A percentile compares a stretch with the other conserved stretches of the same genome.
Conservation (phyloP, 2,888 invertebrate genomes). For the Eupithecia subumbrata region DNA sequence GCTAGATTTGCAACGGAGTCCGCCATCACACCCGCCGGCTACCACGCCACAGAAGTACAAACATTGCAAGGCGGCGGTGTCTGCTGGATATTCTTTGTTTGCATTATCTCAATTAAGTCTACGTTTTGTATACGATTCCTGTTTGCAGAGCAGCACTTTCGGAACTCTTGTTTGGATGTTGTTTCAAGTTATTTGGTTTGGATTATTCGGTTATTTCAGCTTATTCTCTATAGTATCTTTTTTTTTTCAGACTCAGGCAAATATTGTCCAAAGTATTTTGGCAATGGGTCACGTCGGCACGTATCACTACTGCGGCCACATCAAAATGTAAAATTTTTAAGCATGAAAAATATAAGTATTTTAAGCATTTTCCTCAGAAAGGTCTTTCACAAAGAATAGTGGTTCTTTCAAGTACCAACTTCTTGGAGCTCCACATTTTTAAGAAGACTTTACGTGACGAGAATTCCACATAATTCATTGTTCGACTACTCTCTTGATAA, state of each 20-base stretch:
- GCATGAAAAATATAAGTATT: neutral
- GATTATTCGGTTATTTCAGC: slow-evolving; percentile 24
- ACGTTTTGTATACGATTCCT: slow-evolving; percentile 72
- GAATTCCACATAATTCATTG: slow-evolving; percentile 72
- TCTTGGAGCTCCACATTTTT: slow-evolving; percentile 79
- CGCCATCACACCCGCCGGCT: slow-evolving; percentile 10
- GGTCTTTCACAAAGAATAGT: slow-evolving; percentile 64
- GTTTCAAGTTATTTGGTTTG: slow-evolving; percentile 32
- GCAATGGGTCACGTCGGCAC: neutral
- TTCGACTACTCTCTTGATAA: slow-evolving; percentile 67
- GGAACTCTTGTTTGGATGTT: slow-evolving; percentile 64
- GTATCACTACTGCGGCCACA: neutral
- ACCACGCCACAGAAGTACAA: slow-evolving; percentile 35
- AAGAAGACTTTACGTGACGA: slow-evolving; percentile 79
- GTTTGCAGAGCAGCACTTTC: slow-evolving; percentile 69
- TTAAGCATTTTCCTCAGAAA: neutral
- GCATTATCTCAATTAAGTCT: slow-evolving; percentile 80
- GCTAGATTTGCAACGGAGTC: neutral
- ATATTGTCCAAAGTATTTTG: neutral
- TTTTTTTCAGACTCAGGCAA: neutral
- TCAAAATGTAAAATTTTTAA: neutral
- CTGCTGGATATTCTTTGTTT: slow-evolving; percentile 76
- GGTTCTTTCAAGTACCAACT: slow-evolving; percentile 76
- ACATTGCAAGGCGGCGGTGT: slow-evolving; percentile 52
- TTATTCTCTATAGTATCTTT: no score